Evolutionary conservation across 2,888 invertebrate genomes (phyloP), one percentile per base, ranked within the genome.

Genomic region (Sinotaia quadrata): DNA sequence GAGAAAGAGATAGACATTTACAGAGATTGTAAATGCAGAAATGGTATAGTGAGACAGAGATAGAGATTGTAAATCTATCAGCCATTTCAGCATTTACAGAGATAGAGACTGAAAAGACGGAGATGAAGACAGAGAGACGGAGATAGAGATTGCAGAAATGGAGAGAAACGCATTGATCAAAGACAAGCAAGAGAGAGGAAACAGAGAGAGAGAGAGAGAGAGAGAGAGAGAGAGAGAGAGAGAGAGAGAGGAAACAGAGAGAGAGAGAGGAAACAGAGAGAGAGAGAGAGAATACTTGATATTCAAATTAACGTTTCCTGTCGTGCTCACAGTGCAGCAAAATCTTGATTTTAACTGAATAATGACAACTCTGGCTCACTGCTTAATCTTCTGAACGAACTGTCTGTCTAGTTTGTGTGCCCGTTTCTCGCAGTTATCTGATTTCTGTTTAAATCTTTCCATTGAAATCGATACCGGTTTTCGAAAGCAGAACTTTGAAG

Each of bases 151-250:
- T 15, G 8, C 41, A 15, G 8, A 12, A 15, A 41, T 15, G 41
- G 10, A 8, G 10, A 12, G 41, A 41, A 15, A 41, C 15, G 15
- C 41, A 41, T 12, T 41, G 8, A 12, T 12, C 41, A 49, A 2
- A 49, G 3, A 49, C 21, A 49, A 49, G 49, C 2, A 24, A 49
- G 49, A 49, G 2, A 49, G 49, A 49, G 49, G 49, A 49, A 24
- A 49, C 21, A 49, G 49, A 49, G 49, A 49, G 1, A 2, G 49
- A 49, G 18, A 49, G 7, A 49, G 49, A 49, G 49, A 49, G 12
- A 49, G 49, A 49, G 12, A 49, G 49, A 49, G 12, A 49, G 49
- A 49, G 12, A 49, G 49, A 49, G 12, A n/a, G n/a, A n/a, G n/a
- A n/a, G n/a, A n/a, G n/a, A n/a, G n/a, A n/a, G n/a, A n/a, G n/a